Evolutionary conservation across 2,888 invertebrate genomes (phyloP), one percentile per base, ranked within the genome.

Genomic region (Heliconius ethilla): DNA sequence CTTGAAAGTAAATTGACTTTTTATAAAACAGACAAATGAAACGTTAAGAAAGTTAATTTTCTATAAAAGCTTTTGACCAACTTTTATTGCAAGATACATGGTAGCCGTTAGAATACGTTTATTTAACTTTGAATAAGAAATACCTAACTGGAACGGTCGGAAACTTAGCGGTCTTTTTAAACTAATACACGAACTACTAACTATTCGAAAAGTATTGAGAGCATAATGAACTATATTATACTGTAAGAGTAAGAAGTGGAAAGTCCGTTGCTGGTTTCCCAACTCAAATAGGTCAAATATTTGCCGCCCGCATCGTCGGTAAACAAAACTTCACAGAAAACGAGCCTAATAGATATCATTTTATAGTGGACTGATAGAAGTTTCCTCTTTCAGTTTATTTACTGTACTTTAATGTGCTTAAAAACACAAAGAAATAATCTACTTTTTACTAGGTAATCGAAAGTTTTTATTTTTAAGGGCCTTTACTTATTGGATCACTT

Each of bases 271-370:
- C 78, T 79, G 75, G 79, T 75, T 51, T 75, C 40, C 72, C 69
- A 81, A 82, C 79, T 82, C 82, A 81, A 82, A 82, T 80, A 80
- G 76, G 77, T 80, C 75, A 37, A 63, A 76, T 81, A 79, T 81
- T 81, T 79, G 67, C 75, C 29, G 27, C 81, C 79, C 79, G 81
- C 79, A 81, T 81, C 62, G 78, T 72, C 29, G 65, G 70, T 73
- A 75, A 75, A 78, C 79, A 70, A 59, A 69, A 75, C 66, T 75
- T 75, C 37, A 73, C 40, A 40, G 66, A 67, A 73, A 45, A 62
- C 70, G 37, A 27, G 45, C 62, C 70, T 70, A 76, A 63, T 63
- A 62, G 9, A 70, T 70, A 70, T 75, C 25, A 74, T 74, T 69
- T 69, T 69, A 63, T 65, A 27, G 63, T 15, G 37, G 51, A 9